Percentiles rank a stretch among this genome's conserved stretches.
These are phyloP conservation scores for Pollenia amentaria DNA, from an alignment of 2,888 invertebrate species.

Conservation along the genomic window DNA sequence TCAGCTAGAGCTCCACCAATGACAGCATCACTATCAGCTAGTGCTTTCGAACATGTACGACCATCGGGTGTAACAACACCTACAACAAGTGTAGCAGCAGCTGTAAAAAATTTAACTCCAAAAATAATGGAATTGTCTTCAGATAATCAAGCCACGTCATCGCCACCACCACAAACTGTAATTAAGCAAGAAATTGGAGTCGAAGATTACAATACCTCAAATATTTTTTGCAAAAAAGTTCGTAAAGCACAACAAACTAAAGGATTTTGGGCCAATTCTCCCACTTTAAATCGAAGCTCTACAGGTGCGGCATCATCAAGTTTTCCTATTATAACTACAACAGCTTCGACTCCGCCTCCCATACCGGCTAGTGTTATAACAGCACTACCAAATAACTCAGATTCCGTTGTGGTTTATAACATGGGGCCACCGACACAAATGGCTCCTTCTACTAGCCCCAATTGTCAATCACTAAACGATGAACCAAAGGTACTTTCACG, in stretches of 20 bases:
- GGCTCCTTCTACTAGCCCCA: constrained; percentile 76
- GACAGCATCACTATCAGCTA: constrained; percentile 65
- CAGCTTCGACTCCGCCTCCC: constrained; percentile 78
- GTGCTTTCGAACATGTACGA: constrained; percentile 76
- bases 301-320: constrained; percentile 76
- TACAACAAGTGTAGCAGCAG: constrained; percentile 68
- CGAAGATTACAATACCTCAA: constrained; percentile 82
- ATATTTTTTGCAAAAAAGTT: constrained; percentile 84
- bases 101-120: constrained; percentile 82
- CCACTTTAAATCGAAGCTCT: constrained; percentile 75
- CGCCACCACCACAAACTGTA: constrained; percentile 70
- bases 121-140: constrained; percentile 80
- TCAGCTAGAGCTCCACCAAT: constrained; percentile 68
- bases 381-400: constrained; percentile 65
- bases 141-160: constrained; percentile 51
- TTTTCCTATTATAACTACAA: constrained; percentile 80
- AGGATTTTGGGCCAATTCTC: constrained; percentile 82
- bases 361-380: constrained; percentile 68
- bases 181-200: constrained; percentile 81
- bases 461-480: constrained; percentile 77
- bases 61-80: constrained; percentile 48
- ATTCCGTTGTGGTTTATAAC: constrained; percentile 65
- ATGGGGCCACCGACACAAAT: constrained; percentile 85
- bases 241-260: constrained; percentile 84
- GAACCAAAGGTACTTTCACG: constrained; percentile 85